A percentile compares a stretch with the other conserved stretches of the same genome.
Conservation (phyloP, 2,113 vertebrate species). For the Aix galericulata region DNA sequence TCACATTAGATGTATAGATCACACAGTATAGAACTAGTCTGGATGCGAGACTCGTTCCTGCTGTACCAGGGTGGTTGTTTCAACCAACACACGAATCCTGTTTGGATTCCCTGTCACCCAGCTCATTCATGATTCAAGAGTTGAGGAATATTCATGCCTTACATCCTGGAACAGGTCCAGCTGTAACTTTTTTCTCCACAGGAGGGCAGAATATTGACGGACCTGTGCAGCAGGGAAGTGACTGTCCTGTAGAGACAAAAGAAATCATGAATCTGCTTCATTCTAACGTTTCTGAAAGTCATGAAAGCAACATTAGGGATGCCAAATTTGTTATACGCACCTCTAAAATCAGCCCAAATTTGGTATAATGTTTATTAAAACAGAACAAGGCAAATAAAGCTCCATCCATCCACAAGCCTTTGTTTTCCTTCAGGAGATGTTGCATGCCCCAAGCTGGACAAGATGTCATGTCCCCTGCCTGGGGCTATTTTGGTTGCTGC, state of each 20-base stretch:
- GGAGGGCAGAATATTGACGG: not conserved
- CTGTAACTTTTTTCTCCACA: not conserved
- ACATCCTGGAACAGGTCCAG: accelerated
- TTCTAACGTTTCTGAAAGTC: not conserved
- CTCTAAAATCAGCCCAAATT: not conserved
- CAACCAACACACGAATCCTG: accelerated
- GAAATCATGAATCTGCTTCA: not conserved
- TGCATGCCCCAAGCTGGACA: accelerated
- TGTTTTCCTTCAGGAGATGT: not conserved
- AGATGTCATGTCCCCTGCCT: not conserved
- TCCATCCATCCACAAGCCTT: not conserved
- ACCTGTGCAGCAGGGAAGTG: accelerated
- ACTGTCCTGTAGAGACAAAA: not conserved
- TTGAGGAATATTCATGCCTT: accelerated
- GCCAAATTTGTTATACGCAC: not conserved
- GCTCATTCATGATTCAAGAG: too few species aligned
- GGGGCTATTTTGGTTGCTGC: not conserved
- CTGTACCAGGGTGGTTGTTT: accelerated
- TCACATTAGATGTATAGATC: too few species aligned
- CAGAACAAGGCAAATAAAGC: accelerated
- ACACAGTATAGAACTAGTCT: not conserved
- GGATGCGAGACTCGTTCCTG: not conserved
- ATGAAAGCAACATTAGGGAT: not conserved
- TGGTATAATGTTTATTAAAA: not conserved
- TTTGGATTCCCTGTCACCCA: accelerated